Conservation (phyloP, 92 coral and sea anemone species). For the Nematostella vectensis region DNA sequence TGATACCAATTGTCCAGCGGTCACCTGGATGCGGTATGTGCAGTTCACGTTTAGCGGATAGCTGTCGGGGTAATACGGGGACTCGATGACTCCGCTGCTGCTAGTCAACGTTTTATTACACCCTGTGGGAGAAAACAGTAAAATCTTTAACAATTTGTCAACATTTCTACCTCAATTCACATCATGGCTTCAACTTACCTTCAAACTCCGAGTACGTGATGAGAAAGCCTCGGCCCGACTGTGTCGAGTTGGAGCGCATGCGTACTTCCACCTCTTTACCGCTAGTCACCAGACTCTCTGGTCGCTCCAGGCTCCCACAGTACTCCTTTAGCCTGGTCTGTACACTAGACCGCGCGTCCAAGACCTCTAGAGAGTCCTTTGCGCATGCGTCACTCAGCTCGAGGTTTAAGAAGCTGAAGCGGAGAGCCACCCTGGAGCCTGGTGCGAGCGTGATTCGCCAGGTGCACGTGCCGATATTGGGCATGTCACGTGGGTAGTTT, state of each 20-base stretch:
- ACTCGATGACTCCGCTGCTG: constrained; percentile 18
- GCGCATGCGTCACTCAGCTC: constrained; percentile 21
- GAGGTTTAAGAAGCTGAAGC: constrained; percentile 14
- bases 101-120: constrained; percentile 32
- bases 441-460: constrained; percentile 37
- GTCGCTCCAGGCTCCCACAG: constrained; percentile 32
- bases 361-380: constrained; percentile 30
- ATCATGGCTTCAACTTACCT: constrained; percentile 13
- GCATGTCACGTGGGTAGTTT: constrained; percentile 29
- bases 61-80: constrained; percentile 39
- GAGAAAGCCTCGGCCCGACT: constrained; percentile 34
- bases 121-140: constrained; percentile 6
- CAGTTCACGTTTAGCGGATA: constrained; percentile 45
- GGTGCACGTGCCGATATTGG: constrained; percentile 21
- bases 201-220: constrained; percentile 7
- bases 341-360: constrained; percentile 18
- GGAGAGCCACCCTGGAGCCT: constrained; percentile 19
- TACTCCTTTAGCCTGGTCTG: constrained; percentile 19
- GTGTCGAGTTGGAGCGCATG: constrained; percentile 24
- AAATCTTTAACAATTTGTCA: too few relatives aligned
- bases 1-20: constrained; percentile 44
- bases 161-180: too few relatives aligned
- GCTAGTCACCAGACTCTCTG: constrained; percentile 26
- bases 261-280: constrained; percentile 22
- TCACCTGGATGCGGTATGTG: constrained; percentile 38